Conservation (phyloP, 2,888 invertebrate species). For the Luffia ferchaultella region DNA sequence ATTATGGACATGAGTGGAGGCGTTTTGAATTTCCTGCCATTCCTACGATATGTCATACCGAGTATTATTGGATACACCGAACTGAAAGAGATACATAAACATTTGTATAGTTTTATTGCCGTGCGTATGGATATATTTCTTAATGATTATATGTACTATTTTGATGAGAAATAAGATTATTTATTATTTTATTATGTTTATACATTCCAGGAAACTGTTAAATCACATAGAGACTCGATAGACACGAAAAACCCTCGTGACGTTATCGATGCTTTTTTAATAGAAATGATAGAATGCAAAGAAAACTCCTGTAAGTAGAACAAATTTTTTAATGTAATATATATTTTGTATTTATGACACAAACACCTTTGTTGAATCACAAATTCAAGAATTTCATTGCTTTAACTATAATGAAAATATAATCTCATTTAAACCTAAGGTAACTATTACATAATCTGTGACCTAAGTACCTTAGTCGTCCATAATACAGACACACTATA, state of each 20-base stretch:
- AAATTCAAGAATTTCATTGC: too few relatives aligned
- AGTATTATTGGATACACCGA: constrained; percentile 69
- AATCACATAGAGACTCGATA: constrained; percentile 52
- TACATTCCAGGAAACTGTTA: constrained; percentile 56
- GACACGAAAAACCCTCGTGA: constrained; percentile 57
- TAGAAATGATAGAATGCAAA: constrained; percentile 56
- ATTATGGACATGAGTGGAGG: constrained; percentile 75
- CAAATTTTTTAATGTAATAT: too few relatives aligned
- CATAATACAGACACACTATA: too few relatives aligned
- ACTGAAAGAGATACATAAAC: constrained; percentile 48
- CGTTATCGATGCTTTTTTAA: constrained; percentile 72
- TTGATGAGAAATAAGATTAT: neutral
- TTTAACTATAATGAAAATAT: too few relatives aligned
- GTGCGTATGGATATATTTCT: neutral
- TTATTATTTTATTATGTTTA: neutral
- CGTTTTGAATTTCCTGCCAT: constrained; percentile 73
- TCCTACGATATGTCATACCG: constrained; percentile 71
- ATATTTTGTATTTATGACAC: too few relatives aligned
- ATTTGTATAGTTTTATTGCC: constrained; percentile 62
- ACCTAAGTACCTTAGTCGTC: too few relatives aligned
- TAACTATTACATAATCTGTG: too few relatives aligned
- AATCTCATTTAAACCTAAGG: too few relatives aligned
- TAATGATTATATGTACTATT: too few relatives aligned
- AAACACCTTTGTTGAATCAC: too few relatives aligned
- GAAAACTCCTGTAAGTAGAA: constrained; percentile 19